Evolutionary conservation across 2,888 invertebrate species (phyloP).

Genomic region (Synergus umbraculus): DNA sequence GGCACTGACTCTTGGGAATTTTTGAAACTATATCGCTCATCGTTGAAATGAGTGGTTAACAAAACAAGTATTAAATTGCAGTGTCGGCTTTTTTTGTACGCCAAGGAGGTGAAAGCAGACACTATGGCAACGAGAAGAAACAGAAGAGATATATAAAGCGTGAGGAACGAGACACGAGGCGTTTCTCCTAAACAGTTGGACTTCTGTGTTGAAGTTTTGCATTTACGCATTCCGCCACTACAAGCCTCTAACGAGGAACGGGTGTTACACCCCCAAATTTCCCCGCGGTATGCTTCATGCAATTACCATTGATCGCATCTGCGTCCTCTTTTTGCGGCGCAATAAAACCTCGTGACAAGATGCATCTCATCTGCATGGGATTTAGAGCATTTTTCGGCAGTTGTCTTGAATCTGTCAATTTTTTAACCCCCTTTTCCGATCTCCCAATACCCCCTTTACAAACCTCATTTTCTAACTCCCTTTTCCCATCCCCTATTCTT

Average conservation of each 20-base stretch:
- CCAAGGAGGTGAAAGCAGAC: conserved; percentile 27
- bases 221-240: conserved; percentile 69
- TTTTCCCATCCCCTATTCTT: too few relatives aligned
- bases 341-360: conserved; percentile 2
- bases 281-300: conserved; percentile 66
- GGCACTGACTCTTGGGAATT: neutral
- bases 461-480: too few relatives aligned
- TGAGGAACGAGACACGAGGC: conserved; percentile 46
- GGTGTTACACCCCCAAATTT: conserved; percentile 69
- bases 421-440: too few relatives aligned
- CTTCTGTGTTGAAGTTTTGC: conserved; percentile 55
- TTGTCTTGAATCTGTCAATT: too few relatives aligned
- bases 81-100: neutral
- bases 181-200: conserved; percentile 51
- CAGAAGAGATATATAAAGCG: conserved; percentile 43
- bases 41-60: neutral
- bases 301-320: conserved; percentile 73
- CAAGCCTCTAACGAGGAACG: conserved; percentile 75
- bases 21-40: neutral
- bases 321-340: conserved; percentile 47
- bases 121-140: conserved; percentile 22
- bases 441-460: too few relatives aligned
- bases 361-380: neutral
- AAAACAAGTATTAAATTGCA: neutral
- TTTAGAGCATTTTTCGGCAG: too few relatives aligned